Conservation (phyloP, 2,113 vertebrate genomes). For the Myodes glareolus region DNA sequence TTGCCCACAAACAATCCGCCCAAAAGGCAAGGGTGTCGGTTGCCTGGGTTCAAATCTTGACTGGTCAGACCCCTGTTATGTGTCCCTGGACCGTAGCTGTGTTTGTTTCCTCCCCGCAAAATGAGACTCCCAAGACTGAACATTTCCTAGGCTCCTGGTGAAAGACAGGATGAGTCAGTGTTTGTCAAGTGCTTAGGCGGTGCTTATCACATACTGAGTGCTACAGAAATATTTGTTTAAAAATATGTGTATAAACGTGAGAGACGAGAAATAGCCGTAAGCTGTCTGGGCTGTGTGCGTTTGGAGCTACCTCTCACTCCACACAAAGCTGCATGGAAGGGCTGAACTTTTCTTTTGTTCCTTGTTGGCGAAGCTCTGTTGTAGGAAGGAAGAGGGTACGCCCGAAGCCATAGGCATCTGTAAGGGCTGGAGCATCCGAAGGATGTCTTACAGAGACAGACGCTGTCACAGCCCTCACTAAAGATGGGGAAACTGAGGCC, state of each 20-base stretch:
- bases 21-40: neutral
- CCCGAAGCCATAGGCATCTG: neutral
- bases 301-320: neutral
- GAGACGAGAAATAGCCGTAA: conserved; percentile 17
- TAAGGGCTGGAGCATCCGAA: neutral
- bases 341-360: conserved; percentile 18
- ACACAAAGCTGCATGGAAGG: conserved; percentile 2
- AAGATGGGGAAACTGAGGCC: conserved; percentile 13
- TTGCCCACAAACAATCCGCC: too few species aligned
- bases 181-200: conserved; percentile 37
- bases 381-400: neutral
- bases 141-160: neutral
- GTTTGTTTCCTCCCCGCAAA: conserved; percentile 27
- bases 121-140: neutral
- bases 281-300: neutral
- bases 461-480: neutral
- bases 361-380: neutral
- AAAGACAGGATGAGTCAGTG: conserved; percentile 12
- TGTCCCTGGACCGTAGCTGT: neutral
- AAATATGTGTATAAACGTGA: neutral
- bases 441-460: neutral
- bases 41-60: neutral
- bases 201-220: neutral
- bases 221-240: neutral
- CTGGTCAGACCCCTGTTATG: neutral